These are phyloP conservation scores for Formica exsecta DNA, from an alignment of 1,140 invertebrate species.

Conservation along the genomic window DNA sequence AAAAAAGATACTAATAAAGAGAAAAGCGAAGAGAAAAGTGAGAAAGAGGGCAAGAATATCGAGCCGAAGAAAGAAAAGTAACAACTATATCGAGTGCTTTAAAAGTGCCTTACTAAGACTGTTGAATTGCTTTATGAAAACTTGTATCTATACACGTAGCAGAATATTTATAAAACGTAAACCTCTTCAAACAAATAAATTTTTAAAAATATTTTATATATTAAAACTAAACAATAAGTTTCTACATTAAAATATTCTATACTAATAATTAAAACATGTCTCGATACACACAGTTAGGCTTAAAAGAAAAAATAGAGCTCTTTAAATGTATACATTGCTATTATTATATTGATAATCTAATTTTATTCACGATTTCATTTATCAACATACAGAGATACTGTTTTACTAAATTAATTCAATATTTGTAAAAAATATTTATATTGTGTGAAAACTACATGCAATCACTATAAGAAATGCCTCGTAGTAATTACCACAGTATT, in stretches of 20 bases:
- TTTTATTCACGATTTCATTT: conserved; percentile 6
- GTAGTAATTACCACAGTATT: not conserved
- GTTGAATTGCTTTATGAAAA: not conserved
- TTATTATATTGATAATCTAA: not conserved
- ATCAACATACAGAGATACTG: not conserved
- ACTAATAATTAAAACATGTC: not conserved
- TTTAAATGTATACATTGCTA: not conserved
- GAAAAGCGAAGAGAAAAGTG: not conserved
- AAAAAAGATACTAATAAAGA: conserved; percentile 51
- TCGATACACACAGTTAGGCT: not conserved
- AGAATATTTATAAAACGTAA: conserved; percentile 6
- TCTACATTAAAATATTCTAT: not conserved
- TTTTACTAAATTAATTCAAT: not conserved
- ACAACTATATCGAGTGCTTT: not conserved
- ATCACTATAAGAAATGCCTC: not conserved
- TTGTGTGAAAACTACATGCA: not conserved
- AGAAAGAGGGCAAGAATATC: not conserved
- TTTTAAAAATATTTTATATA: conserved; percentile 1
- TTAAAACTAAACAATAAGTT: too few species aligned
- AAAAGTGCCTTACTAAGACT: conserved; percentile 25
- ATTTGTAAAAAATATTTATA: not conserved
- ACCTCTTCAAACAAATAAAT: not conserved
- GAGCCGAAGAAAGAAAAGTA: conserved; percentile 68
- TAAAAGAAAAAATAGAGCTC: not conserved
- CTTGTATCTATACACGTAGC: not conserved